Evolutionary conservation across 2,797 vertebrate genomes (phyloP), one percentile per base, ranked within the genome.

Genomic region (Bucorvus abyssinicus): DNA sequence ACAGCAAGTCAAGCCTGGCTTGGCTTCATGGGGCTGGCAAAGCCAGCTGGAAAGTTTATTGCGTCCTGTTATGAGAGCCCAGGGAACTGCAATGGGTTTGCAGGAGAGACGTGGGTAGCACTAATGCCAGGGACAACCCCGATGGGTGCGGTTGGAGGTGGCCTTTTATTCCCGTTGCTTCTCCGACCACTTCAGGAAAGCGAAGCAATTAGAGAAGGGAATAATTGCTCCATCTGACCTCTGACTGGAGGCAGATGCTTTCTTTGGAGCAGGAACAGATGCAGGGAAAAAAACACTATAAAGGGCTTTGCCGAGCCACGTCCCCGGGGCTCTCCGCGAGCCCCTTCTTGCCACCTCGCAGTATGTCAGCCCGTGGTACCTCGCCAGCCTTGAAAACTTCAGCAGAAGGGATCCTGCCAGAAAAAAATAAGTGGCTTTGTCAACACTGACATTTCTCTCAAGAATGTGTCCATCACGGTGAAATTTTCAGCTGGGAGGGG

Each of bases 261-360:
- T 76, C 91, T 96, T 96, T 97, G 97, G 96, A 97, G 90, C 68
- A 14, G 74, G 94, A 96, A 96, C 80, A 96, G 89, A 96, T 2
- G 0, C 19, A 1, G 22, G 69, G 18, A 17, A 8, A 53, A 56
- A 73, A 57, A 50, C 5, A 32, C 56, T 47, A 6, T 36, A 13
- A 90, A 89, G 38, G 52, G 71, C 10, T 87, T 65, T 52, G 45
- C 63, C 52, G 55, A 70, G 74, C 67, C 67, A 16, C 1, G 0
- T 49, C 74, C 78, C 59, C 0, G 0, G 47, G 32, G 61, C 19
- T 75, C 53, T 45, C 56, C 6, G 0, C 2, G 12, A 34, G 50
- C 4, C 64, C 38, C 18, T 45, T 60, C 67, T 84, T 64, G 45
- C 6, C 76, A 75, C 55, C 73, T 65, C 75, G 29, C 2, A 4